Percentiles rank a stretch among this genome's conserved stretches.
phyloP scores from a whole-genome alignment of 2,888 invertebrate species.

The Rhaphigaster nebulosa region DNA sequence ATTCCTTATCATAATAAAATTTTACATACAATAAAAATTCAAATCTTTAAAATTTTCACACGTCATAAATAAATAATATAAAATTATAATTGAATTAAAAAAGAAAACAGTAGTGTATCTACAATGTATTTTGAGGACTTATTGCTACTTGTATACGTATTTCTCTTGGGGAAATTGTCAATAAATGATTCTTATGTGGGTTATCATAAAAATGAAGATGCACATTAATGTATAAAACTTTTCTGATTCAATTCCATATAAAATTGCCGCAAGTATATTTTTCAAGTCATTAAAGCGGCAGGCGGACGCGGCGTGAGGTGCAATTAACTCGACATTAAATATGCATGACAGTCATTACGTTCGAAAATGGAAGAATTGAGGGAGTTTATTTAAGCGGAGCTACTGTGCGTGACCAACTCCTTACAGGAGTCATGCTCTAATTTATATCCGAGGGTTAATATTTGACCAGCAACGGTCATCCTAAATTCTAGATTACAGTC shows the following conservation, averaged over 20 bases:
- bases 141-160: too few relatives aligned
- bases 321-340: slow-evolving; percentile 7
- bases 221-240: not conserved
- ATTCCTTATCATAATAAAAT: too few relatives aligned
- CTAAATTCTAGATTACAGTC: not conserved
- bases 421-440: not conserved
- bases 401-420: not conserved
- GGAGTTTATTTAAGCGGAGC: not conserved
- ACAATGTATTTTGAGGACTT: too few relatives aligned
- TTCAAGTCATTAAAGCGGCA: not conserved
- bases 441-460: not conserved
- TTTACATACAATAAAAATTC: too few relatives aligned
- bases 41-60: too few relatives aligned
- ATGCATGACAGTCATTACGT: not conserved
- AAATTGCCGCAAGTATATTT: not conserved
- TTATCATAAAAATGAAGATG: not conserved
- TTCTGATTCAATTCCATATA: not conserved
- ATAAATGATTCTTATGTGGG: too few relatives aligned
- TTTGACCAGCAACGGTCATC: not conserved
- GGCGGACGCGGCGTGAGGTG: not conserved
- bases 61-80: too few relatives aligned
- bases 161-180: too few relatives aligned
- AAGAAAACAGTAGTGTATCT: too few relatives aligned
- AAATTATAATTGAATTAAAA: too few relatives aligned
- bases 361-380: not conserved